A percentile compares a stretch with the other conserved stretches of the same genome.
These are phyloP conservation scores for Sylvicapra grimmia DNA, from an alignment of 2,113 vertebrate genomes.

Conservation along the genomic window DNA sequence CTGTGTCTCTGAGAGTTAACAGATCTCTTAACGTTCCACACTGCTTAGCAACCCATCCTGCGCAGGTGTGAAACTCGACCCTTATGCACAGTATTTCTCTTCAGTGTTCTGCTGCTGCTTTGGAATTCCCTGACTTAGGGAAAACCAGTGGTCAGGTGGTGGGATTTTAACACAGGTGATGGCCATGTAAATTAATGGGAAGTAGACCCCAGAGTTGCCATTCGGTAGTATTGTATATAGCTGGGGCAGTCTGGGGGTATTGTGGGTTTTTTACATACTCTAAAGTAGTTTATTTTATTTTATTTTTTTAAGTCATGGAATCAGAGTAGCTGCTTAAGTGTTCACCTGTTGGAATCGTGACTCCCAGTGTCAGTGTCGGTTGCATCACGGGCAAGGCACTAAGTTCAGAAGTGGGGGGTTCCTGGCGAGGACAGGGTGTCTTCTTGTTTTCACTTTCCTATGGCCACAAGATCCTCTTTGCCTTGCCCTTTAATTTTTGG, in stretches of 20 bases:
- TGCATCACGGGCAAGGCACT: neutral
- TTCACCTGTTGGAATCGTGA: conserved; percentile 37
- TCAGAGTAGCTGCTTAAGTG: neutral
- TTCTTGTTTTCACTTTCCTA: neutral
- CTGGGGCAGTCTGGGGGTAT: neutral
- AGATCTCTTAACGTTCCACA: neutral
- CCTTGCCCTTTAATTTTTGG: conserved; percentile 4
- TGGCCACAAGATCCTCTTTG: conserved; percentile 28
- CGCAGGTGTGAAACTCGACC: neutral
- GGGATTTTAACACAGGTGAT: neutral
- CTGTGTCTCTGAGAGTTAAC: neutral
- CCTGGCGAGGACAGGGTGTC: neutral
- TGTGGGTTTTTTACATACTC: neutral
- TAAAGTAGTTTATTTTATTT: neutral
- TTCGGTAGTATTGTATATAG: neutral
- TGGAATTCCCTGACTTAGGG: neutral
- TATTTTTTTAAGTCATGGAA: neutral
- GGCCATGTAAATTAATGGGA: neutral
- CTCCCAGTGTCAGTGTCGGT: neutral
- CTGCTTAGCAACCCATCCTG: neutral
- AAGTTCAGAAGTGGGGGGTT: neutral
- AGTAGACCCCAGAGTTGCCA: neutral
- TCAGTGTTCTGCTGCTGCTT: neutral
- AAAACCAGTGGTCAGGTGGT: neutral
- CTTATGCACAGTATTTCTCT: neutral